Evolutionary conservation across 2,888 invertebrate species (phyloP), one percentile per base, ranked within the genome.

Genomic region (Pristionchus mayeri): DNA sequence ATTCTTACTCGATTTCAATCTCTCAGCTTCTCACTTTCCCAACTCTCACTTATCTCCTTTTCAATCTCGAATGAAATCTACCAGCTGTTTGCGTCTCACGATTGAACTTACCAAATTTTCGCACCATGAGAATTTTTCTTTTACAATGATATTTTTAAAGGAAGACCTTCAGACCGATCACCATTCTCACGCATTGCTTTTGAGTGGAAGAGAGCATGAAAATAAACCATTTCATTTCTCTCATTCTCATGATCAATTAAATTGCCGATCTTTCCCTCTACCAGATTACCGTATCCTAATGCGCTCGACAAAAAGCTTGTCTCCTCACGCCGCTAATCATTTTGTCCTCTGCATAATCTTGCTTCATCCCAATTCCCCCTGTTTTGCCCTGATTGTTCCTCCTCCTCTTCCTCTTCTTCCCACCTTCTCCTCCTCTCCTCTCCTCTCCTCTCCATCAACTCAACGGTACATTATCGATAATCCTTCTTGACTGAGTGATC

Each of bases 391-490:
- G 9, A 37, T 81, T 44, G 13, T 48, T 40, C 40, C 16, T 27
- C 79, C 37, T 27, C 30, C 40, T 27, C 18, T 82, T 50, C 63
- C 82, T 81, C 82, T 60, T 37, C 60, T 44, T 21, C 0, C 80
- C 60, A 60, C 2, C 44, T 11, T 57, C 63, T 27, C n/a, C 16
- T 37, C 50, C 40, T 60, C 34, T 52, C n/a, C 50, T 40, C 37
- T 24, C 24, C 44, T 40, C 44, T 60, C n/a, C n/a, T n/a, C 30
- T 48, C 50, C 13, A 30, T n/a, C 4, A 44, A 82, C 52, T 21
- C 63, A 50, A 52, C 37, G 16, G 7, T 11, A 30, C 82, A 44
- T 82, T 82, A 67, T 82, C 67, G 30, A 21, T 82, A 82, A 67
- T 67, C 82, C 40, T 67, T 82, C 60, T 48, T 82, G 44, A 40